Evolutionary conservation across 1,140 invertebrate genomes (phyloP).

Genomic region (Philotrypesis tridentata): DNA sequence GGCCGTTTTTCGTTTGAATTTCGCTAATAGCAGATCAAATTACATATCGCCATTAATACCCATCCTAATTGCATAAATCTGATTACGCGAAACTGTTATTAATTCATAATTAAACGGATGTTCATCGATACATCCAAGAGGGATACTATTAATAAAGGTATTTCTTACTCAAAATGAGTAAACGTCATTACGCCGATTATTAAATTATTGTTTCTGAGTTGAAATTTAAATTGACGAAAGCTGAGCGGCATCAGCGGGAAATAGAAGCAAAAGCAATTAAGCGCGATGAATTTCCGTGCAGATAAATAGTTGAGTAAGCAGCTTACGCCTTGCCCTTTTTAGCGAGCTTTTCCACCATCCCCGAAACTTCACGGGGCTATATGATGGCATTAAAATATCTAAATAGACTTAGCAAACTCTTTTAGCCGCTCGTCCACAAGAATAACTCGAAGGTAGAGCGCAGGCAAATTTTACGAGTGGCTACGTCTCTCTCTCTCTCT

Average conservation of each 20-base stretch:
- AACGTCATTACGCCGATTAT: not conserved
- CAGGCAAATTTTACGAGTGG: not conserved
- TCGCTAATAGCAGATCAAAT: no score
- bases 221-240: conserved; percentile 4
- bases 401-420: not conserved
- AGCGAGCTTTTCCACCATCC: not conserved
- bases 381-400: not conserved
- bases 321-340: conserved; percentile 4
- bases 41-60: no score
- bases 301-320: conserved; percentile 8
- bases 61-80: not conserved
- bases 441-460: not conserved
- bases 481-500: not conserved
- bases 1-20: no score
- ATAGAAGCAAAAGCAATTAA: not conserved
- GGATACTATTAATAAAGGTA: not conserved
- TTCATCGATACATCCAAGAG: not conserved
- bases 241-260: not conserved
- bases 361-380: not conserved
- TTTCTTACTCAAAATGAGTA: not conserved
- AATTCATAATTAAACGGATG: not conserved
- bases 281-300: conserved; percentile 4
- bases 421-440: not conserved
- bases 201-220: not conserved
- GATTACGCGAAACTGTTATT: not conserved